Evolutionary conservation across 1,140 invertebrate species (phyloP), one percentile per base, ranked within the genome.

Genomic region (Nephotettix cincticeps): DNA sequence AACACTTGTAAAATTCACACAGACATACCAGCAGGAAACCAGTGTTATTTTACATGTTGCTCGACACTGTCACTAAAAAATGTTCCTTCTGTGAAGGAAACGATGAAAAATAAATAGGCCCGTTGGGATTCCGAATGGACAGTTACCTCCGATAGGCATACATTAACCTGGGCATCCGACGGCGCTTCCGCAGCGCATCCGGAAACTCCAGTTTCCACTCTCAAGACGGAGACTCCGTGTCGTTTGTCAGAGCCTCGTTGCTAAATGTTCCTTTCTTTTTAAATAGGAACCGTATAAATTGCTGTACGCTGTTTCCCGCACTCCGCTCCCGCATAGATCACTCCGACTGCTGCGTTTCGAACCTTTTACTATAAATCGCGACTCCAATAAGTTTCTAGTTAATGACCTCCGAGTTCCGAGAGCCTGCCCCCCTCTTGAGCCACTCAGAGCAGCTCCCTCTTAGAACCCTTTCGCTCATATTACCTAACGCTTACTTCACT

Each of bases 231-330:
- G 47, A n/a, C 47, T 19, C 40, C n/a, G 23, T 4, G 25, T 23
- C 21, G 56, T 61, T 27, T 61, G 25, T 61, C 56, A 4, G 56
- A 25, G 23, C 11, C 56, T 51, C 56, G 25, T 23, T 61, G 56
- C 56, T 61, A 61, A 61, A 61, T 28, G 56, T 61, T 61, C 56
- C 25, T 61, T 61, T 61, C 56, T 61, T 61, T 61, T 61, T 61
- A 61, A 61, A 61, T 61, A 61, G 23, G 21, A 61, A 61, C 56
- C 56, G 21, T 61, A 61, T 61, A 61, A 61, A 61, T 61, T 28
- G 23, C n/a, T 28, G 56, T 23, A 51, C 13, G 23, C 56, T 28
- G 56, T 23, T 61, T 61, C 56, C 56, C 56, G 56, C 56, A 61
- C 56, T 27, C n/a, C 32, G 4, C 32, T 36, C 32, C 4, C 32